These are phyloP conservation scores for Furnarius figulus DNA, from an alignment of 2,113 vertebrate species.

Conservation along the genomic window DNA sequence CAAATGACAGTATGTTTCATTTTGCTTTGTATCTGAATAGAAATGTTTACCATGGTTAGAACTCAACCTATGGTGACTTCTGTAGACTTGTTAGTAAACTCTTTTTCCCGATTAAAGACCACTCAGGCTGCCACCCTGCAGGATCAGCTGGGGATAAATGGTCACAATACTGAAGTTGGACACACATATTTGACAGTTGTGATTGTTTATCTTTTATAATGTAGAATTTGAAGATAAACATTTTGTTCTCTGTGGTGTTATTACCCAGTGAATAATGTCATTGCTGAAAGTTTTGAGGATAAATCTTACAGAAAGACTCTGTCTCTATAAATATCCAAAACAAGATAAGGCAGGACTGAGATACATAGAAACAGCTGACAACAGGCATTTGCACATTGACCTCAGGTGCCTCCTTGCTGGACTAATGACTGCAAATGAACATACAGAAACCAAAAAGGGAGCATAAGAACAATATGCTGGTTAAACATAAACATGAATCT, in stretches of 20 bases:
- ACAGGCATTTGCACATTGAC: neutral
- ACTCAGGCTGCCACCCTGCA: neutral
- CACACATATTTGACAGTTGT: neutral
- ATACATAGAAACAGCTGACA: neutral
- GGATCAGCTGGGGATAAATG: neutral
- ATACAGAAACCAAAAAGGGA: neutral
- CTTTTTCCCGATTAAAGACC: neutral
- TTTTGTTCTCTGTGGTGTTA: neutral
- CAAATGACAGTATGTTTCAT: neutral
- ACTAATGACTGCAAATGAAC: neutral
- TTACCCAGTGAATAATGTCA: neutral
- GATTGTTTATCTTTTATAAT: neutral
- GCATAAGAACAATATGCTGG: neutral
- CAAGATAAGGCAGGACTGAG: neutral
- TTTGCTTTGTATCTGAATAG: neutral
- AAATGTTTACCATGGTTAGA: neutral
- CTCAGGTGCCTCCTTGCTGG: rapidly evolving
- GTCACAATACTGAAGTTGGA: rapidly evolving
- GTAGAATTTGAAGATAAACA: neutral
- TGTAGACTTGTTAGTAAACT: neutral
- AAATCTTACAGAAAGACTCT: neutral
- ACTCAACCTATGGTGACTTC: neutral
- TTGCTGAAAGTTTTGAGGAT: neutral
- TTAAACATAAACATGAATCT: neutral
- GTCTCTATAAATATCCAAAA: neutral